These are phyloP conservation scores for Heterocephalus glaber DNA, from an alignment of 2,113 vertebrate species.

Conservation along the genomic window DNA sequence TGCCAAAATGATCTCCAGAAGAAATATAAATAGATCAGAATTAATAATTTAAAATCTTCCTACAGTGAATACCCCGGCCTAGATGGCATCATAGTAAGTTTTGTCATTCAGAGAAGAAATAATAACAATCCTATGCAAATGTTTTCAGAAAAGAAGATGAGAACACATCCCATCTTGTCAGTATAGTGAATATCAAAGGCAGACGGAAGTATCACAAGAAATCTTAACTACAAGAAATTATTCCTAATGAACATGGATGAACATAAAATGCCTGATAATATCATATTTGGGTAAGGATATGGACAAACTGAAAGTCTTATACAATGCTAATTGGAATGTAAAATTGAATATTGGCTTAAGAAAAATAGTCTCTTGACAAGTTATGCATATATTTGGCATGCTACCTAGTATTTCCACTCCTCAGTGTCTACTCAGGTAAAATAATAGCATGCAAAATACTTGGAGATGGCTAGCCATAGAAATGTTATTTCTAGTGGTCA, in stretches of 20 bases:
- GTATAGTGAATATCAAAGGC: background rate
- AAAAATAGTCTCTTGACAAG: background rate
- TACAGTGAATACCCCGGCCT: background rate
- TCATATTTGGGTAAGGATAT: background rate
- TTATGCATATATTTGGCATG: background rate
- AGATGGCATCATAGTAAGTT: background rate
- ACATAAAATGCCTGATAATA: background rate
- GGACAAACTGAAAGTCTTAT: background rate
- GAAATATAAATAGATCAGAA: slow-evolving; percentile 6
- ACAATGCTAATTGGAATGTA: background rate
- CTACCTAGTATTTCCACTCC: background rate
- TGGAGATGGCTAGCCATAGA: background rate
- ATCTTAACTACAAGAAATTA: background rate
- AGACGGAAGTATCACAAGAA: background rate
- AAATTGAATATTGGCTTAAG: slow-evolving; percentile 11
- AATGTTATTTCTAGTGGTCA: background rate
- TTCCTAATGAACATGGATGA: background rate
- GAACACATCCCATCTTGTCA: background rate
- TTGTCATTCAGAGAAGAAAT: background rate
- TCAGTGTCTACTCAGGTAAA: background rate
- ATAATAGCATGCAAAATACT: background rate
- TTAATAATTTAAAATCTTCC: background rate
- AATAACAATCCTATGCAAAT: background rate
- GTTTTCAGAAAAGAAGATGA: background rate
- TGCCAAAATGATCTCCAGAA: background rate